Evolutionary conservation across 2,113 vertebrate species (phyloP).

Genomic region (Callipepla californica): DNA sequence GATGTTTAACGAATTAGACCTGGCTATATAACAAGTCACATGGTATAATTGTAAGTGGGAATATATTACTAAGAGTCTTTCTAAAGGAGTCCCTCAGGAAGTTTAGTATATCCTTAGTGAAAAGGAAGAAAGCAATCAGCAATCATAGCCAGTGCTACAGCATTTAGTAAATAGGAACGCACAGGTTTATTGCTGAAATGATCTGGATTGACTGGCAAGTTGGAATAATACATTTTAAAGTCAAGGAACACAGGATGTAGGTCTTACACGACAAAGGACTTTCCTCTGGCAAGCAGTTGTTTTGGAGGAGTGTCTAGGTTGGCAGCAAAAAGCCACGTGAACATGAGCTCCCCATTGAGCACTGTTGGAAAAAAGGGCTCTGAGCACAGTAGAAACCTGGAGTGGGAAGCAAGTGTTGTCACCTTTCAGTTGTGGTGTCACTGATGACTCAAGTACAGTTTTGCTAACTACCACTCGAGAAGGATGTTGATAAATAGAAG

Average conservation of each 20-base stretch:
- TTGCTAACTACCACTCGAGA: neutral
- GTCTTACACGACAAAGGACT: neutral
- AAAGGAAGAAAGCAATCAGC: neutral
- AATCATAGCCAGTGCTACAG: accelerated
- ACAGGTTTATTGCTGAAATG: neutral
- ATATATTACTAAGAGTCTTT: neutral
- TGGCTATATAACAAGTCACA: neutral
- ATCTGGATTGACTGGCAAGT: neutral
- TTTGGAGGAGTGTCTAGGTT: neutral
- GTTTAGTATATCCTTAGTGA: neutral
- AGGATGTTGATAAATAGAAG: slow-evolving; percentile 34
- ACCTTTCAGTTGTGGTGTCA: neutral
- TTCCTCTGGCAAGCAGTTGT: neutral
- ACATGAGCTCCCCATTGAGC: neutral
- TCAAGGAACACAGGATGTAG: neutral
- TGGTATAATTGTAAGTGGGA: neutral
- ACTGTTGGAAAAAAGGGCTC: neutral
- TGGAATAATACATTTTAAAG: neutral
- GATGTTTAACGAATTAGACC: neutral
- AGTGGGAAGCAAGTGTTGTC: neutral
- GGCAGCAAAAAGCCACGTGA: neutral
- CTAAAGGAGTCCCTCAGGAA: neutral
- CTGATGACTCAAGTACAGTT: neutral
- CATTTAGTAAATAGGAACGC: neutral
- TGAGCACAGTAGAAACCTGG: neutral